These are phyloP conservation scores for Helicoverpa zea DNA, from an alignment of 1,140 invertebrate genomes.

Conservation along the genomic window DNA sequence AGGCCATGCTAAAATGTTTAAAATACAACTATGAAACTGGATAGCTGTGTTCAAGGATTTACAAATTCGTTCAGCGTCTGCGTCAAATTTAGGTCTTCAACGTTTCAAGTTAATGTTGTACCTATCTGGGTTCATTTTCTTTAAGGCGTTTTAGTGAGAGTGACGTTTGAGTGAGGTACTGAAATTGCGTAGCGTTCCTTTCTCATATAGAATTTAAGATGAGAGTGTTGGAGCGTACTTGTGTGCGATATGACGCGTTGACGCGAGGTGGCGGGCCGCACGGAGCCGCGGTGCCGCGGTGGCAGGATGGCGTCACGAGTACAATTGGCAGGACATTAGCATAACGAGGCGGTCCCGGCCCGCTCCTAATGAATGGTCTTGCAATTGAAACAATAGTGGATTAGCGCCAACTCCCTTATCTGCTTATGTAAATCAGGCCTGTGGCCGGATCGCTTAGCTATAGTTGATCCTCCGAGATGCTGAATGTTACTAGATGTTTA, in stretches of 20 bases:
- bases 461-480: conserved; percentile 37
- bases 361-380: conserved; percentile 68
- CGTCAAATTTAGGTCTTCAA: conserved; percentile 12
- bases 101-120: not conserved
- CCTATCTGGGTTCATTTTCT: conserved; percentile 9
- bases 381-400: conserved; percentile 76
- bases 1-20: not conserved
- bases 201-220: conserved; percentile 32
- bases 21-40: not conserved
- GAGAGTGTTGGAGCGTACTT: conserved; percentile 16
- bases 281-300: conserved; percentile 35
- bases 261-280: conserved; percentile 12
- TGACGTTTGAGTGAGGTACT: conserved; percentile 32
- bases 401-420: conserved; percentile 70
- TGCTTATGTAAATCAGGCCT: conserved; percentile 68
- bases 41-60: not conserved
- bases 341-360: conserved; percentile 66
- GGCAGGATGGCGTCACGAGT: conserved; percentile 32
- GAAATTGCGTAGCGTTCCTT: conserved; percentile 22
- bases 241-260: conserved; percentile 44
- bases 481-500: conserved; percentile 14
- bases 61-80: not conserved
- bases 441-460: conserved; percentile 48
- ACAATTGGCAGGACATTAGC: conserved; percentile 68
- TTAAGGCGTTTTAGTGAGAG: conserved; percentile 17